Base-by-base conservation (phyloP, 2,797 vertebrate species). In the Catharus ustulatus region DNA sequence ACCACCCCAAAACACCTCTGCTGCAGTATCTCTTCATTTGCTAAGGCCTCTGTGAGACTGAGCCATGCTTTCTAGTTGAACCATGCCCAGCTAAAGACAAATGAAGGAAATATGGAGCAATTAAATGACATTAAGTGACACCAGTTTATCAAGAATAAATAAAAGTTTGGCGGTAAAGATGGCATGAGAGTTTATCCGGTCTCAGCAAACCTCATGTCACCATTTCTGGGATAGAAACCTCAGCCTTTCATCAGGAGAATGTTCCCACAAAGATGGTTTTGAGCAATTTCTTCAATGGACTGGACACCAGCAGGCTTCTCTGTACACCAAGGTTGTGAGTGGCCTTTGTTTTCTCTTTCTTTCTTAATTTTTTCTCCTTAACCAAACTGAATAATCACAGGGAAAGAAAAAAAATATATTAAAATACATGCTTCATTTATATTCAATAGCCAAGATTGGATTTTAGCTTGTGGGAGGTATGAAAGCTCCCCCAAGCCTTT, bases 321-420 rank as follows among this genome's bases (percentile, higher is more conserved):
- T 84, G 40, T 72, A 51, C 29, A 40, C 3, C 2, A 72, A 29
- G 13, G 27, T 66, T 26, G 2, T 0, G 0, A 63, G 26, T 51
- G 22, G 20, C 12, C 11, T 29, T 30, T 64, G 43, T 26, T 7
- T 3, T 0, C 3, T 23, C 61, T 27, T 48, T 43, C 38, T 6
- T 32, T 52, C 66, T 52, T 27, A 23, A 5, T 58, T 64, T 63
- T 69, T 77, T 72, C 45, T 43, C 38, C 14, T 45, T 78, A 81
- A 72, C 16, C 15, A 82, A 81, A 79, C 29, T 38, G 38, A 67
- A 59, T 49, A 57, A 89, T 64, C 66, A 23, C 8, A 30, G 16
- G 5, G 17, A 5, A 6, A 40, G n/a, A 10, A 11, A 24, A n/a
- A 9, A 26, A 7, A 6, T n/a, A n/a, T n/a, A n/a, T n/a, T n/a